Evolutionary conservation across 2,888 invertebrate species (phyloP).

Genomic region (Philereme vetulata): DNA sequence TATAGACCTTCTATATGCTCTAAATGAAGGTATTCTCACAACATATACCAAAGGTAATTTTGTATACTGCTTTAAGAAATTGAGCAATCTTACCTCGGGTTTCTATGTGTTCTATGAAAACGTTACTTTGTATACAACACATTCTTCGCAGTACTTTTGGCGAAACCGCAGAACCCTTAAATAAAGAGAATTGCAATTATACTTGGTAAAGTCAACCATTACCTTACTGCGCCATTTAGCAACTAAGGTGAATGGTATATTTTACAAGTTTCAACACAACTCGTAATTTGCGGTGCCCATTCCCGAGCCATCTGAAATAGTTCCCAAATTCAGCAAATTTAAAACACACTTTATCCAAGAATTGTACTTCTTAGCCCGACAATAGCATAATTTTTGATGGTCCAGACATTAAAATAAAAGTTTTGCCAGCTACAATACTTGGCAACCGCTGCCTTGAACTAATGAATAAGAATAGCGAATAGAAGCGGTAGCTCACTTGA

Average conservation of each 20-base stretch:
- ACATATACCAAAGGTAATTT: neutral
- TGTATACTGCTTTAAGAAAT: no score
- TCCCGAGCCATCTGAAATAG: slow-evolving; percentile 9
- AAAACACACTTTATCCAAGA: slow-evolving; percentile 7
- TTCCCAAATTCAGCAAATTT: slow-evolving; percentile 13
- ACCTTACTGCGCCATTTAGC: slow-evolving; percentile 4
- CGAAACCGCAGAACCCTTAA: no score
- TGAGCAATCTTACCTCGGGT: no score
- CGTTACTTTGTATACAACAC: no score
- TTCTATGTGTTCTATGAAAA: no score
- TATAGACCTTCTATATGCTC: neutral
- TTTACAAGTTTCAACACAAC: slow-evolving; percentile 9
- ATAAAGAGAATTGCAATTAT: no score
- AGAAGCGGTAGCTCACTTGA: slow-evolving; percentile 9
- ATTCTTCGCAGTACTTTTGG: no score
- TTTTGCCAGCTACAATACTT: slow-evolving; percentile 33
- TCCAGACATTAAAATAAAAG: slow-evolving; percentile 36
- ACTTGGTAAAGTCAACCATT: slow-evolving; percentile 1
- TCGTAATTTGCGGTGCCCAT: slow-evolving; percentile 15
- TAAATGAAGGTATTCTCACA: neutral
- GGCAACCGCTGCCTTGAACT: slow-evolving; percentile 24
- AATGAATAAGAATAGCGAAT: neutral
- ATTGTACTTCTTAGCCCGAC: slow-evolving; percentile 23
- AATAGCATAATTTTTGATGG: slow-evolving; percentile 37
- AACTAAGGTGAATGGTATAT: slow-evolving; percentile 14